Conservation (phyloP, 1,140 invertebrate species). For the Polyergus mexicanus region DNA sequence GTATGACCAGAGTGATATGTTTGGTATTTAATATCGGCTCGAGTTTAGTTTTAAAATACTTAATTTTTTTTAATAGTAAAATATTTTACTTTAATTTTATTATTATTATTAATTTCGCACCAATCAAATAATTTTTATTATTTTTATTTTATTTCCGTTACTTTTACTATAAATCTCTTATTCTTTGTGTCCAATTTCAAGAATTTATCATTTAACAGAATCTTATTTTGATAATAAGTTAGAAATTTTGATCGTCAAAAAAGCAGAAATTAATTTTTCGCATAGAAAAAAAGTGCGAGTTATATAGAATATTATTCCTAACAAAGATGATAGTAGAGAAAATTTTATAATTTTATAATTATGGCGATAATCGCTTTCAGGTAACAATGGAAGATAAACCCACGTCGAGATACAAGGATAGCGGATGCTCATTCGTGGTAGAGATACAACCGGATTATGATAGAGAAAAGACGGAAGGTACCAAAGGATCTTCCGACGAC, state of each 20-base stretch:
- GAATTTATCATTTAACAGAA: not conserved
- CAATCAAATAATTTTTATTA: not conserved
- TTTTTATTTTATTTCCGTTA: not conserved
- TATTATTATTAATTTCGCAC: not conserved
- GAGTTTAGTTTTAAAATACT: not conserved
- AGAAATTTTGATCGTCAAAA: not conserved
- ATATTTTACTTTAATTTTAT: not conserved
- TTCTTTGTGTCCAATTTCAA: constrained; percentile 6
- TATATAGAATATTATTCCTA: not conserved
- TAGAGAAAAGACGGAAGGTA: constrained; percentile 74
- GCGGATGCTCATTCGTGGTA: constrained; percentile 92
- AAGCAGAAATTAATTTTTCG: not conserved
- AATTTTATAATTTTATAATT: not conserved
- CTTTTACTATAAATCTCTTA: not conserved
- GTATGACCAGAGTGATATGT: not conserved
- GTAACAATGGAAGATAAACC: constrained; percentile 83
- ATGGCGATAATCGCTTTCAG: constrained; percentile 70
- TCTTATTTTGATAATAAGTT: not conserved
- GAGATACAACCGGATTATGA: constrained; percentile 87
- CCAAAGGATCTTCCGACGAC: constrained; percentile 78
- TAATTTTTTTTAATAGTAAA: not conserved
- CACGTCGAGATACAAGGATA: constrained; percentile 85
- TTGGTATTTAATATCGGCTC: not conserved
- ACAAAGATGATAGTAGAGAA: not conserved
- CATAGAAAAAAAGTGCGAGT: not conserved